Percentiles rank a stretch among this genome's conserved stretches.
Evolutionary conservation across 92 coral and sea anemone species (phyloP).

Genomic region (Metridium senile): DNA sequence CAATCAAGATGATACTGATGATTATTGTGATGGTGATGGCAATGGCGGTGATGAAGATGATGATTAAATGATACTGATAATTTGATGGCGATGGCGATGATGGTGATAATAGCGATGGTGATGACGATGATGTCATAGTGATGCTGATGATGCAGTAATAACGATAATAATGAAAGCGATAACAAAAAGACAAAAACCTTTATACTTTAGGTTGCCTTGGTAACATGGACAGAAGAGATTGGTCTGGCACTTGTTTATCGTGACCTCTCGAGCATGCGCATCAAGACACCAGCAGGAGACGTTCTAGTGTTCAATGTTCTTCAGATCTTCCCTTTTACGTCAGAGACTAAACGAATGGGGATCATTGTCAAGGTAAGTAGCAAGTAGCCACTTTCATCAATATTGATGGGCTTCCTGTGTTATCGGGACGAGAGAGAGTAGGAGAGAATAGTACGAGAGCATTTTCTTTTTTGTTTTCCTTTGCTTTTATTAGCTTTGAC

Average conservation of each 20-base stretch:
- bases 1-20: background rate
- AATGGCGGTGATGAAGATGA: background rate
- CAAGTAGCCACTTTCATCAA: background rate
- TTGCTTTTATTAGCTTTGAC: no score
- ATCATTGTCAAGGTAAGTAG: conserved; percentile 84
- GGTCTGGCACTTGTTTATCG: conserved; percentile 87
- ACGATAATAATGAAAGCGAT: background rate
- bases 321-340: conserved; percentile 96
- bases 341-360: conserved; percentile 96
- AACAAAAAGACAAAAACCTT: no score
- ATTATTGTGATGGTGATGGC: background rate
- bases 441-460: no score
- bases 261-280: conserved; percentile 84
- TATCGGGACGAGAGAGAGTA: no score
- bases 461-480: no score
- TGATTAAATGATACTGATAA: no score
- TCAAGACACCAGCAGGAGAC: conserved; percentile 84
- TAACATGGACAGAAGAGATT: conserved; percentile 95
- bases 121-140: background rate
- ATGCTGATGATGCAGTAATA: no score
- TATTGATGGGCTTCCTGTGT: no score
- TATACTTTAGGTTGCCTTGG: conserved; percentile 87
- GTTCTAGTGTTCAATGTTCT: conserved; percentile 73
- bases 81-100: background rate
- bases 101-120: background rate